Evolutionary conservation across 1,140 invertebrate genomes (phyloP), one percentile per base, ranked within the genome.

Genomic region (Neotoxoptera formosana): DNA sequence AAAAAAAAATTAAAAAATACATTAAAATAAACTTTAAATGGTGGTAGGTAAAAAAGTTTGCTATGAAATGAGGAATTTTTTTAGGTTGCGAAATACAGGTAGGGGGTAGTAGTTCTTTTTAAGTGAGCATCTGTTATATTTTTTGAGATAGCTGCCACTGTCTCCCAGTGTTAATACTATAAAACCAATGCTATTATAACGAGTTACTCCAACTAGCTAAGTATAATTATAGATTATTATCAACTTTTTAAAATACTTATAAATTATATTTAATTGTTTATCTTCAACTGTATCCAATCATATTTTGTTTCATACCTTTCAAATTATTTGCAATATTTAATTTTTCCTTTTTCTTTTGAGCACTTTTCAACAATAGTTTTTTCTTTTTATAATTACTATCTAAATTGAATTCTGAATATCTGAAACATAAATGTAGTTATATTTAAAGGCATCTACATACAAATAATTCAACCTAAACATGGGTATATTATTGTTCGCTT

Each of bases 241-340:
- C 60, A 67, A 67, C 4, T 67, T 67, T 67, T 17, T 67, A 14
- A 67, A 67, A 6, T 67, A 4, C 60, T 67, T 67, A 67, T n/a
- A 67, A 67, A n/a, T n/a, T 14, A 67, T 41, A n/a, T 67, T 17
- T 6, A 14, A 67, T 76, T 14, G 6, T 34, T 76, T n/a, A 76
- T 76, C 14, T 0, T 76, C 6, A 76, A n/a, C 30, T 76, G 30
- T 34, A 76, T 83, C 41, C 2, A 83, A 41, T 21, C 2, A 84
- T 84, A 76, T 76, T 76, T n/a, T 41, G n/a, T 51, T 34, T 51
- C 45, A 88, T 88, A 88, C 87, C 34, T 67, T 60, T 90, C n/a
- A 7, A 60, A n/a, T 20, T 60, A 53, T 34, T 90, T 2, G 20
- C 0, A 23, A 34, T 51, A 87, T 87, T 76, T 34, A 76, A n/a